Conservation (phyloP, 2,113 vertebrate genomes). For the Equus quagga region DNA sequence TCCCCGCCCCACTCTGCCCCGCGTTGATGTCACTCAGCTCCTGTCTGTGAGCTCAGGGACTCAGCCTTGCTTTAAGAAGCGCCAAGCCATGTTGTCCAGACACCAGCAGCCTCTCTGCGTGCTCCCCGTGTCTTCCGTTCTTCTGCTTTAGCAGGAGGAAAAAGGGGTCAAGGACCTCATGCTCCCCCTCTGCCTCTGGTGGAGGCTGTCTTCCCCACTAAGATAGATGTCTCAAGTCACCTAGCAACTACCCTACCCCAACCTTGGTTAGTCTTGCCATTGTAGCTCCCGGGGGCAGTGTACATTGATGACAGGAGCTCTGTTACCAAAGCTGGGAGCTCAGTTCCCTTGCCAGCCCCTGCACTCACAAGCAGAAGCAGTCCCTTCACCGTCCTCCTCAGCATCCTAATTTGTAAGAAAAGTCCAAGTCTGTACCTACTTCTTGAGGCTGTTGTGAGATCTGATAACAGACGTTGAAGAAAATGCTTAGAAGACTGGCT, state of each 20-base stretch:
- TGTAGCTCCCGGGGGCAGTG: rapidly evolving
- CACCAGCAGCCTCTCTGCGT: neutral
- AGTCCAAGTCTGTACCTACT: neutral
- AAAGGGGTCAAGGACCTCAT: neutral
- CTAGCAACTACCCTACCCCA: neutral
- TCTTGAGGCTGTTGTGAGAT: neutral
- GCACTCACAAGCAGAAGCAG: neutral
- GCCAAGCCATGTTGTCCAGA: neutral
- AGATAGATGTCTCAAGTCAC: neutral
- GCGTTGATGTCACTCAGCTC: neutral
- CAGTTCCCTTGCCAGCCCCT: neutral
- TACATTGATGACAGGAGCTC: neutral
- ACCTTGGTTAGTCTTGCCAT: neutral
- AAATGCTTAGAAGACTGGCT: neutral
- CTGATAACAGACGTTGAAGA: neutral
- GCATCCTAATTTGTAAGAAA: neutral
- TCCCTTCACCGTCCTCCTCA: neutral
- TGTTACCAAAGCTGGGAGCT: neutral
- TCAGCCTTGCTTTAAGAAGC: neutral
- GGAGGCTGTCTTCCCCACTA: neutral
- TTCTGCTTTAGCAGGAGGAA: neutral
- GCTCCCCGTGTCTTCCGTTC: neutral
- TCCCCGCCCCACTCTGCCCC: rapidly evolving
- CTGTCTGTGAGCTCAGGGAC: neutral
- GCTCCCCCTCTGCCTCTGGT: neutral